Evolutionary conservation across 2,888 invertebrate genomes (phyloP).

Genomic region (Cryptus armator): DNA sequence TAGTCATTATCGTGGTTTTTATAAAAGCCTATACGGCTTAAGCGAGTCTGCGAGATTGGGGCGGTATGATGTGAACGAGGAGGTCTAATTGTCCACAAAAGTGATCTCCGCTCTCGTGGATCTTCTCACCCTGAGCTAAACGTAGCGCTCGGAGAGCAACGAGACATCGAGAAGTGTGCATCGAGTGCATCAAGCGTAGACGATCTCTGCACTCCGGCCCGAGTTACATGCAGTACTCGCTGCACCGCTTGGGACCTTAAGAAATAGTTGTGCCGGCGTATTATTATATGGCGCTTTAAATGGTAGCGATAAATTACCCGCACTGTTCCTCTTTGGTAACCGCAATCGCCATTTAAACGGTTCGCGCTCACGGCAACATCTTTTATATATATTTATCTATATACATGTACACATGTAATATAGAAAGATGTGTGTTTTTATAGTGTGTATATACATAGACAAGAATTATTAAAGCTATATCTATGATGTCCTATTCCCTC

Average conservation of each 20-base stretch:
- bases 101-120: conserved; percentile 29
- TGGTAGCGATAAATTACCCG: conserved; percentile 82
- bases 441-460: conserved; percentile 15
- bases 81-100: conserved; percentile 3
- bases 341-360: conserved; percentile 80
- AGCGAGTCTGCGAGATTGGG: no score
- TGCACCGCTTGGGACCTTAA: conserved; percentile 76
- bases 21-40: no score
- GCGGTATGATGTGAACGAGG: no score
- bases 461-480: conserved; percentile 39
- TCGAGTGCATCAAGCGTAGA: conserved; percentile 7
- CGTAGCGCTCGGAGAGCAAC: background rate
- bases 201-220: conserved; percentile 28
- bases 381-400: conserved; percentile 13
- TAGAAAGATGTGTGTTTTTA: background rate
- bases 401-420: conserved; percentile 10
- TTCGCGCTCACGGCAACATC: conserved; percentile 50
- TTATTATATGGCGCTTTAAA: conserved; percentile 83
- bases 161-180: background rate
- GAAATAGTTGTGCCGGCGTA: conserved; percentile 80
- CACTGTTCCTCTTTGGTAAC: conserved; percentile 76
- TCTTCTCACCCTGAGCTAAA: conserved; percentile 26
- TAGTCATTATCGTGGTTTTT: no score
- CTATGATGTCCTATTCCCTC: background rate
- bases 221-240: conserved; percentile 30